These are phyloP conservation scores for Brassicogethes aeneus DNA, from an alignment of 2,888 invertebrate species.

Conservation along the genomic window DNA sequence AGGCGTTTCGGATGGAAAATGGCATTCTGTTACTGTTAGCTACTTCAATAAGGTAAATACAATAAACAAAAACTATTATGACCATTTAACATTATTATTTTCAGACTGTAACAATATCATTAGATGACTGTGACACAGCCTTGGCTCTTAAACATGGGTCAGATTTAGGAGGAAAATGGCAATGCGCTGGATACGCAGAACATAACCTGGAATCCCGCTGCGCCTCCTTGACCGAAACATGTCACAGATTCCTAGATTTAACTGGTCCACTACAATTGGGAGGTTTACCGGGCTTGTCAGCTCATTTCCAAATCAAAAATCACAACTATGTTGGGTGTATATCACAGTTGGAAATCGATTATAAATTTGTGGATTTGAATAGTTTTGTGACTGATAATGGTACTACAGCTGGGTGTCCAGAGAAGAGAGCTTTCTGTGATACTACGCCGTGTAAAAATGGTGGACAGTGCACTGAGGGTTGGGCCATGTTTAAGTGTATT, in stretches of 20 bases:
- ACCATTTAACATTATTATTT: slow-evolving; percentile 14
- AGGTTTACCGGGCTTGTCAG: slow-evolving; percentile 76
- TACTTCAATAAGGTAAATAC: slow-evolving; percentile 66
- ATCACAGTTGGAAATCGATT: slow-evolving; percentile 77
- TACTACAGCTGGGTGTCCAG: slow-evolving; percentile 78
- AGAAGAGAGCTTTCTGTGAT: slow-evolving; percentile 72
- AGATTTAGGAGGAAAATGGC: slow-evolving; percentile 64
- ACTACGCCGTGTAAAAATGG: slow-evolving; percentile 81
- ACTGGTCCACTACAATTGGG: slow-evolving; percentile 66
- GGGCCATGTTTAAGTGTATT: slow-evolving; percentile 81
- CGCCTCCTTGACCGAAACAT: slow-evolving; percentile 66
- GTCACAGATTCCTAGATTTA: slow-evolving; percentile 81
- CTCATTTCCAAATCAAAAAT: slow-evolving; percentile 62
- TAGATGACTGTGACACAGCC: slow-evolving; percentile 84
- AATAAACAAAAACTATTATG: not conserved
- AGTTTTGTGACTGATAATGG: slow-evolving; percentile 85
- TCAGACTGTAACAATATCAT: slow-evolving; percentile 69
- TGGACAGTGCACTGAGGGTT: slow-evolving; percentile 79
- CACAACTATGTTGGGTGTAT: slow-evolving; percentile 88
- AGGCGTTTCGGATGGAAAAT: slow-evolving; percentile 77
- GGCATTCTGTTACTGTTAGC: slow-evolving; percentile 78
- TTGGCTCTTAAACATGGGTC: slow-evolving; percentile 63
- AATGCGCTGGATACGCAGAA: slow-evolving; percentile 72
- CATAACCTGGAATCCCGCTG: slow-evolving; percentile 68
- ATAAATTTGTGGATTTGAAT: slow-evolving; percentile 79